Conservation (phyloP, 2,113 vertebrate genomes). For the Mustela lutreola region DNA sequence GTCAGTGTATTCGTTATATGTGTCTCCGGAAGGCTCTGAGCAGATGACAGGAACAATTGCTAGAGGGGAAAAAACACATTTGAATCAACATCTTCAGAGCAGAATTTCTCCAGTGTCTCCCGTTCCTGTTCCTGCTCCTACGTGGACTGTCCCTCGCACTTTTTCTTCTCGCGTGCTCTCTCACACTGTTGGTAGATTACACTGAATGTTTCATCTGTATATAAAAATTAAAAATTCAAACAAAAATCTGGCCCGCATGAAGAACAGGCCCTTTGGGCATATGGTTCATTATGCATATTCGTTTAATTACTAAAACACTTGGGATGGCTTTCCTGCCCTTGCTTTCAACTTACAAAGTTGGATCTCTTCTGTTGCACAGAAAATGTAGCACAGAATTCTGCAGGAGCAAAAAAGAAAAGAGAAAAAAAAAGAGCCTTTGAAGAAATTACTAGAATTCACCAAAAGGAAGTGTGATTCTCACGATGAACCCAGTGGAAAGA, state of each 20-base stretch:
- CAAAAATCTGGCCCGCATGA: constrained; percentile 92
- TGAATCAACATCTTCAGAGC: constrained; percentile 81
- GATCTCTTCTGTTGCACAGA: constrained; percentile 85
- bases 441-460: constrained; percentile 87
- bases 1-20: constrained; percentile 78
- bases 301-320: constrained; percentile 94
- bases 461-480: constrained; percentile 86
- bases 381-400: constrained; percentile 85
- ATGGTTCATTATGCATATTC: constrained; percentile 95
- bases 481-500: constrained; percentile 63
- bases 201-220: constrained; percentile 90
- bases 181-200: constrained; percentile 85
- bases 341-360: constrained; percentile 92
- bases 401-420: constrained; percentile 64
- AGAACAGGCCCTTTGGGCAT: constrained; percentile 92
- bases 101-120: constrained; percentile 77
- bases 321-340: constrained; percentile 91
- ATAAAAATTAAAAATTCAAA: constrained; percentile 95
- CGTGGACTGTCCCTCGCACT: constrained; percentile 74
- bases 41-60: constrained; percentile 87
- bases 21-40: constrained; percentile 81
- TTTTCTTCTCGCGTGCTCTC: constrained; percentile 80
- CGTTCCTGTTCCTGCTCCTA: constrained; percentile 77
- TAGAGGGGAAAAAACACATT: constrained; percentile 77
- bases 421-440: constrained; percentile 73